These are phyloP conservation scores for Parauchenoglanis ngamensis DNA, from an alignment of 2,797 vertebrate species.

Conservation along the genomic window DNA sequence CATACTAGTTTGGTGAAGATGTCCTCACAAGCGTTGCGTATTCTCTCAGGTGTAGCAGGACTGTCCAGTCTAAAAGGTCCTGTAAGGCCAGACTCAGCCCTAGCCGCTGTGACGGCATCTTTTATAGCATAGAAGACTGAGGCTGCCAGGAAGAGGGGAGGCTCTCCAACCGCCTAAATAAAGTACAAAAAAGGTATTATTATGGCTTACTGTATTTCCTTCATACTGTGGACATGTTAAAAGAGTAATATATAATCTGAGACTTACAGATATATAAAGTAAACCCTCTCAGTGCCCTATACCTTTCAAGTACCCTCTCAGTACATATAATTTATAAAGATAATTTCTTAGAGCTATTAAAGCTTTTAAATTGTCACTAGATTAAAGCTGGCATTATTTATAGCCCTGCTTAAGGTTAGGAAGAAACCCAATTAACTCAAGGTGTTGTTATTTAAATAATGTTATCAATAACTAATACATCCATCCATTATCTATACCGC, in stretches of 20 bases:
- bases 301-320: background rate
- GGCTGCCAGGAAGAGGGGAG: constrained; percentile 90
- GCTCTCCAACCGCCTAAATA: constrained; percentile 91
- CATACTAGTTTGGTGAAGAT: constrained; percentile 87
- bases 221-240: background rate
- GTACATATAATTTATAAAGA: background rate
- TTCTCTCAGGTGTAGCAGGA: constrained; percentile 90
- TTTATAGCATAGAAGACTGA: constrained; percentile 94
- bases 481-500: no score
- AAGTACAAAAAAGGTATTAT: no score
- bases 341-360: background rate
- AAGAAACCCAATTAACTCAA: background rate
- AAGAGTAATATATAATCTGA: background rate
- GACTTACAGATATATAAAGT: background rate
- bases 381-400: background rate
- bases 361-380: background rate
- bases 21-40: constrained; percentile 89
- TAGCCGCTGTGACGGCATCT: constrained; percentile 82
- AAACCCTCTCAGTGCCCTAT: background rate
- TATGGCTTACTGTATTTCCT: background rate
- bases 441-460: background rate
- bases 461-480: background rate
- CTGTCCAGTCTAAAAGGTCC: constrained; percentile 86
- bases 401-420: background rate
- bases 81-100: constrained; percentile 68